Percentiles rank a stretch among this genome's conserved stretches.
These are phyloP conservation scores for Mormyrus lacerda DNA, from an alignment of 2,113 vertebrate genomes.

Conservation along the genomic window DNA sequence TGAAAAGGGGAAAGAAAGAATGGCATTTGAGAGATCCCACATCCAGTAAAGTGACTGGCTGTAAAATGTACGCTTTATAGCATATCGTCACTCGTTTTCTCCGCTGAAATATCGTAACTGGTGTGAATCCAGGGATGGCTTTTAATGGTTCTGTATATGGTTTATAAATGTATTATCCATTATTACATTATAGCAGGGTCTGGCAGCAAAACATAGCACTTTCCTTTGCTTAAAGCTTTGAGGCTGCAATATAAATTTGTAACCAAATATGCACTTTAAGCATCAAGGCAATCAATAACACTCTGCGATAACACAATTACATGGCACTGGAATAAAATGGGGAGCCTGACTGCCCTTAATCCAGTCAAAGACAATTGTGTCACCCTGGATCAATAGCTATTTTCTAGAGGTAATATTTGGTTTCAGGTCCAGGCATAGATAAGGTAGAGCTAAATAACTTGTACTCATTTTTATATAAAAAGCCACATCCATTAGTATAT, in stretches of 20 bases:
- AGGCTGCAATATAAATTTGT: slow-evolving; percentile 35
- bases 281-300: slow-evolving; percentile 43
- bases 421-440: slow-evolving; percentile 12
- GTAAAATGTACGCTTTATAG: background rate
- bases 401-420: slow-evolving; percentile 32
- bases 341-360: slow-evolving; percentile 24
- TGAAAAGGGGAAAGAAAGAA: background rate
- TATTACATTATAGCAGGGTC: background rate
- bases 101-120: background rate
- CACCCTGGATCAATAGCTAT: slow-evolving; percentile 35
- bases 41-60: background rate
- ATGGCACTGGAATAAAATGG: slow-evolving; percentile 24
- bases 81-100: background rate
- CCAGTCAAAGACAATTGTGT: slow-evolving; percentile 26
- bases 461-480: background rate
- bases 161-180: background rate
- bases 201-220: slow-evolving; percentile 25
- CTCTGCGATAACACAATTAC: slow-evolving; percentile 39
- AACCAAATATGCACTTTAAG: slow-evolving; percentile 37
- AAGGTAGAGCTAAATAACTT: slow-evolving; percentile 9
- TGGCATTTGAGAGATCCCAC: background rate
- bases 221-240: slow-evolving; percentile 19
- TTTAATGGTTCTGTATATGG: background rate
- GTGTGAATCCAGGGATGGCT: background rate
- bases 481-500: slow-evolving; percentile 14